Base-by-base conservation (phyloP, 1,140 invertebrate genomes). In the Lordiphosa mommai region DNA sequence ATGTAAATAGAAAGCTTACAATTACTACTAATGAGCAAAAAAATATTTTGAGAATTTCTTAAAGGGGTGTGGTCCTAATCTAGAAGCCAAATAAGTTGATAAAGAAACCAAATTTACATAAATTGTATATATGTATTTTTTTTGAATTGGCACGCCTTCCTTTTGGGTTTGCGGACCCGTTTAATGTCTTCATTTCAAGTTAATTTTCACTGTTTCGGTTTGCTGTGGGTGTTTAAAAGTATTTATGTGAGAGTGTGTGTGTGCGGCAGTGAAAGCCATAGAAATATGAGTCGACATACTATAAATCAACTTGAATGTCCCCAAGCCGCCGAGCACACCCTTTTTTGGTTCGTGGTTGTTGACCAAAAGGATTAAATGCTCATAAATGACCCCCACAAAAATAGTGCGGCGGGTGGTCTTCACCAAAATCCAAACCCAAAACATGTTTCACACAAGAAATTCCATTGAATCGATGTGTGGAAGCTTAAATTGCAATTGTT, bases 281-380 rank as follows among this genome's bases (percentile, higher is more conserved):
- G 40, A 43, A 43, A 43, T 20, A 27, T 43, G 20, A 10, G 14
- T 36, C 20, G 20, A 36, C 34, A n/a, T 34, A 10, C 33, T 43
- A 43, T 43, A 43, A 43, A 43, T 43, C 40, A 43, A 43, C 16
- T 43, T 23, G 17, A 17, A 12, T 23, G 38, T 27, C 36, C n/a
- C 38, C 17, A 41, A 41, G 38, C 23, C 13, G 40, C 20, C 40
- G 27, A 6, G 13, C 36, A 23, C 40, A 43, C 40, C 40, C 40
- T 43, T 43, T 38, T 20, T n/a, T 20, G 14, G 10, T 23, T 41
- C 23, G 7, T 41, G 10, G 10, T 17, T 43, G 40, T 20, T 43
- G 40, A 17, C 40, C 40, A 27, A 43, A 43, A 43, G 29, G 30
- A 32, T 47, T 32, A 47, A 47, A 47, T 47, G 29, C 44, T 47